Evolutionary conservation across 2,113 vertebrate species (phyloP).

Genomic region (Limanda limanda): DNA sequence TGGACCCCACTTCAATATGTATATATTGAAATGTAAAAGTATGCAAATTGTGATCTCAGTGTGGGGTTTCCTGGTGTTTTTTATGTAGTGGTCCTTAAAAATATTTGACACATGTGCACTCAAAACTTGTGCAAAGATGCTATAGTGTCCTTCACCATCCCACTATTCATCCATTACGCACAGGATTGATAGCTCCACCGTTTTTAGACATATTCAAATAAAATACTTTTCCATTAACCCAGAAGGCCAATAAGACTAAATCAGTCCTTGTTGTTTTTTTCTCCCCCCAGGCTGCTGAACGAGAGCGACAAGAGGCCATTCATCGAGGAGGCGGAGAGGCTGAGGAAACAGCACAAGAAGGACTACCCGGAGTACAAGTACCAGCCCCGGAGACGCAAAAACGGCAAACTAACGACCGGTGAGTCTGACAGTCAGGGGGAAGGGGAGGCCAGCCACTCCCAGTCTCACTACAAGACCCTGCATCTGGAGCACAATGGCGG

Average conservation of each 20-base stretch:
- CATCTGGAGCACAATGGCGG: conserved; percentile 89
- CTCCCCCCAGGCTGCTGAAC: conserved; percentile 87
- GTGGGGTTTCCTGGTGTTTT: neutral
- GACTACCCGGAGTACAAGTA: conserved; percentile 99
- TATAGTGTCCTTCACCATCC: neutral
- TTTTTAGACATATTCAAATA: conserved; percentile 7
- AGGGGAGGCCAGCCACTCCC: conserved; percentile 90
- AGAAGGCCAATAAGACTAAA: conserved; percentile 12
- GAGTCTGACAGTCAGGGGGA: conserved; percentile 92
- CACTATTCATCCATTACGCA: conserved; percentile 16
- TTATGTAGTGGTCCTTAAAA: neutral
- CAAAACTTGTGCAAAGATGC: neutral
- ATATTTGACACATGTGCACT: neutral
- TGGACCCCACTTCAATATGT: neutral
- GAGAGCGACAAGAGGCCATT: conserved; percentile 98
- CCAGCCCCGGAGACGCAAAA: conserved; percentile 96
- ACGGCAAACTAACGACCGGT: conserved; percentile 88
- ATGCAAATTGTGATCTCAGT: too few species aligned
- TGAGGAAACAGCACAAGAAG: conserved; percentile 99
- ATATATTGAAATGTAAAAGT: too few species aligned
- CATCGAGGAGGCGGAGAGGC: conserved; percentile 96
- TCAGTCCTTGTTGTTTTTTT: conserved; percentile 28
- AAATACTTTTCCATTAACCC: conserved; percentile 16
- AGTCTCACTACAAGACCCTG: conserved; percentile 95
- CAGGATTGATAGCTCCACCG: neutral